These are phyloP conservation scores for Cephalopachus bancanus DNA, from an alignment of 2,797 vertebrate genomes.

Conservation along the genomic window DNA sequence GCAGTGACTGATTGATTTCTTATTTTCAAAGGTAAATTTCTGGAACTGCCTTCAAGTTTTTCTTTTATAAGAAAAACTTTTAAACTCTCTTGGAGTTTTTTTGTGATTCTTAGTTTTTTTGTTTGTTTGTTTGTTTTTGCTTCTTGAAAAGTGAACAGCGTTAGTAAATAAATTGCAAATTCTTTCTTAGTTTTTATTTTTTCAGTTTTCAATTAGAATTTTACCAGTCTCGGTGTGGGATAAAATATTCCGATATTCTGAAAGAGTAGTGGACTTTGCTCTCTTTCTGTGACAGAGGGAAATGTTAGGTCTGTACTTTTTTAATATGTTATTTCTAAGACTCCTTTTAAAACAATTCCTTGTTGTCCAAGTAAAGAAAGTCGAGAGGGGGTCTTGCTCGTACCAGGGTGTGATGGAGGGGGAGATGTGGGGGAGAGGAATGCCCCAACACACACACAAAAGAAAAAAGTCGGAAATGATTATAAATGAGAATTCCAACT, in stretches of 20 bases:
- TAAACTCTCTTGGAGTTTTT: not conserved
- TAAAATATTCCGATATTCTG: not conserved
- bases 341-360: conserved; percentile 7
- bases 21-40: conserved; percentile 53
- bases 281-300: not conserved
- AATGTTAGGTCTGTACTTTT: not conserved
- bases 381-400: no score
- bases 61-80: not conserved
- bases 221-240: not conserved
- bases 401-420: no score
- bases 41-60: conserved; percentile 26
- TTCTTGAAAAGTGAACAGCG: conserved; percentile 13
- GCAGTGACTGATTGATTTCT: not conserved
- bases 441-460: no score
- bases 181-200: not conserved
- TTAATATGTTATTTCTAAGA: not conserved
- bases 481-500: conserved; percentile 30
- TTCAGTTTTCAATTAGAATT: conserved; percentile 20
- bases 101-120: not conserved
- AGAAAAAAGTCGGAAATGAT: not conserved
- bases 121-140: conserved; percentile 39
- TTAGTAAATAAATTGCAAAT: not conserved
- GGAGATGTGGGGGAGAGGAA: no score
- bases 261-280: not conserved
- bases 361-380: not conserved